These are phyloP conservation scores for Motacilla alba DNA, from an alignment of 2,113 vertebrate genomes.

Conservation along the genomic window DNA sequence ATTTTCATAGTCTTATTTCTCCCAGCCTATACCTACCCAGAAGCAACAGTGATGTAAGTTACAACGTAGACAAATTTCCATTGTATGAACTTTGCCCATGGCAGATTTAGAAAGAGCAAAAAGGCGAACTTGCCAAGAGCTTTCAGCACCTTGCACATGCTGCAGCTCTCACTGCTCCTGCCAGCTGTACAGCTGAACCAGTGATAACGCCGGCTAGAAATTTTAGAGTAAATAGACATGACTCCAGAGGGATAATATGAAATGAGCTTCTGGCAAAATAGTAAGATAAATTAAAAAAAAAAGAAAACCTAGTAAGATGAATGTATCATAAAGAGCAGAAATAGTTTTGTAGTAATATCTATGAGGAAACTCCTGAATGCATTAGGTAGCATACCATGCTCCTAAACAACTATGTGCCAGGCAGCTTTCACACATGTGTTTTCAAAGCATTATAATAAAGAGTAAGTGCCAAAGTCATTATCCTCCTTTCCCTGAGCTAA, in stretches of 20 bases:
- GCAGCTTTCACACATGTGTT: not conserved
- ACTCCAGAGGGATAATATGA: not conserved
- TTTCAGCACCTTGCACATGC: not conserved
- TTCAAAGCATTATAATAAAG: conserved; percentile 29
- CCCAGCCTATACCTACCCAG: not conserved
- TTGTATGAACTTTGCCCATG: not conserved
- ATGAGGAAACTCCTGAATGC: not conserved
- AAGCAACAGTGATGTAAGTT: not conserved
- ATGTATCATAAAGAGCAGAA: not conserved
- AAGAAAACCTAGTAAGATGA: not conserved
- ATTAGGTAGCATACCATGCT: not conserved
- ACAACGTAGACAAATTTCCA: not conserved
- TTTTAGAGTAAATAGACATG: not conserved
- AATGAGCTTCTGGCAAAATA: not conserved
- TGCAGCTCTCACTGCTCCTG: not conserved
- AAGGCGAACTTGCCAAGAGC: not conserved
- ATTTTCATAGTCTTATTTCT: not conserved
- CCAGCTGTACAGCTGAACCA: conserved; percentile 34
- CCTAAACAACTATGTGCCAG: not conserved
- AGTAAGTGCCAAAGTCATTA: conserved; percentile 20
- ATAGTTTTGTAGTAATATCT: not conserved
- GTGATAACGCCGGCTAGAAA: not conserved
- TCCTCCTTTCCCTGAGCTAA: not conserved
- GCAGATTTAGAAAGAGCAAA: not conserved
- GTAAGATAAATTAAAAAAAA: not conserved